Percentiles rank a stretch among this genome's conserved stretches.
Conservation (phyloP, 2,797 vertebrate species). For the Lacerta agilis region DNA sequence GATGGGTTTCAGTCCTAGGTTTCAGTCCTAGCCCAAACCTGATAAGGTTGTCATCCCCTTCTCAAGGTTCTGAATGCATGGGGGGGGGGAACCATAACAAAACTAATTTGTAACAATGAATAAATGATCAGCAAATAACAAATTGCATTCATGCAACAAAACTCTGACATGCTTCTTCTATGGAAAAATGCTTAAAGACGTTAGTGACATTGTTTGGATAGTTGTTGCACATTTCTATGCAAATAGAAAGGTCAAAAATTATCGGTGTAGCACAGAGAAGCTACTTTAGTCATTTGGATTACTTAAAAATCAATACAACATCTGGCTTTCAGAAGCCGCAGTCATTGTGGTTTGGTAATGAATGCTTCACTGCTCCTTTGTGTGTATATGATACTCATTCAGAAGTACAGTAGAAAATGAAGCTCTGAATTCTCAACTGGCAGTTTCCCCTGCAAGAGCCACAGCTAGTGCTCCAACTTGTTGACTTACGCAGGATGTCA, state of each 20-base stretch:
- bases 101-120: neutral
- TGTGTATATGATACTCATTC: slow-evolving; percentile 43
- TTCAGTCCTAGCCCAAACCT: neutral
- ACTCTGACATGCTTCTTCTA: neutral
- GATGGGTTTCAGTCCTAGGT: neutral
- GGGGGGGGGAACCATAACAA: too few species aligned
- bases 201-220: neutral
- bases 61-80: neutral
- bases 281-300: slow-evolving; percentile 57
- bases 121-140: neutral
- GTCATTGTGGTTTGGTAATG: slow-evolving; percentile 45
- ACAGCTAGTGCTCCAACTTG: slow-evolving; percentile 52
- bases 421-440: slow-evolving; percentile 52
- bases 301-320: slow-evolving; percentile 45
- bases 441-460: slow-evolving; percentile 46
- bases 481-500: slow-evolving; percentile 50
- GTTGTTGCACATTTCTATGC: neutral
- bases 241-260: slow-evolving; percentile 7
- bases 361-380: slow-evolving; percentile 38
- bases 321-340: slow-evolving; percentile 60
- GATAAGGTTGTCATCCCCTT: neutral
- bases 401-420: slow-evolving; percentile 39
- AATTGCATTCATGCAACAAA: neutral
- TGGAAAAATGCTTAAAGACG: neutral
- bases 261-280: slow-evolving; percentile 35